phyloP scores from a whole-genome alignment of 2,113 vertebrate genomes.

The Poecile atricapillus region DNA sequence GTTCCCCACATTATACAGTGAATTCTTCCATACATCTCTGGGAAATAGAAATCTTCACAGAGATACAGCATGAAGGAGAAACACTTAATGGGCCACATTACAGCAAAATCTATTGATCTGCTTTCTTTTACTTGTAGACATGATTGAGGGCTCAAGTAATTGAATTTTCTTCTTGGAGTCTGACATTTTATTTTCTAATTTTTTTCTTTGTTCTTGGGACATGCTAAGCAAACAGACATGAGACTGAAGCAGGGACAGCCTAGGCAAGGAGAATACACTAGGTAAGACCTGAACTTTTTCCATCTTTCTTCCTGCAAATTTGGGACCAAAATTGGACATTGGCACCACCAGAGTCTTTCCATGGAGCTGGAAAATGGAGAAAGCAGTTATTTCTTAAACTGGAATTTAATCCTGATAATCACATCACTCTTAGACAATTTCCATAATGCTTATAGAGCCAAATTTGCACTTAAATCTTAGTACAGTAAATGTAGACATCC shows the following conservation, averaged over 20 bases:
- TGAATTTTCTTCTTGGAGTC: slow-evolving; percentile 68
- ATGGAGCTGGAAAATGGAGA: not conserved
- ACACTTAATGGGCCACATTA: slow-evolving; percentile 62
- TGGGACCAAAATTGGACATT: not conserved
- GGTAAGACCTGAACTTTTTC: not conserved
- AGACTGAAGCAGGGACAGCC: not conserved
- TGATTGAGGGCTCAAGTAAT: slow-evolving; percentile 72
- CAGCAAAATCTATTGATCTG: slow-evolving; percentile 63
- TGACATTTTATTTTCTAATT: slow-evolving; percentile 67
- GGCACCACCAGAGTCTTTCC: not conserved
- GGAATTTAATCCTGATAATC: not conserved
- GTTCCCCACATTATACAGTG: not conserved
- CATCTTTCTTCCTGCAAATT: not conserved
- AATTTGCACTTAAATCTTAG: not conserved
- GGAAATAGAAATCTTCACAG: slow-evolving; percentile 62
- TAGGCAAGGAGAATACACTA: not conserved
- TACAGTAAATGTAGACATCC: not conserved
- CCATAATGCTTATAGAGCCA: not conserved
- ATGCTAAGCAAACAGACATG: slow-evolving; percentile 51
- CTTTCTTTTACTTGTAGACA: slow-evolving; percentile 69
- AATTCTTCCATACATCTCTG: slow-evolving; percentile 17
- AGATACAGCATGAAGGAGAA: slow-evolving; percentile 64
- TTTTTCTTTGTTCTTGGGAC: slow-evolving; percentile 45
- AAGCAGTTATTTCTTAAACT: not conserved
- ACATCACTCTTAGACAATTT: not conserved